A percentile compares a stretch with the other conserved stretches of the same genome.
Conservation (phyloP, 2,888 invertebrate species). For the Crepidodera aurea region DNA sequence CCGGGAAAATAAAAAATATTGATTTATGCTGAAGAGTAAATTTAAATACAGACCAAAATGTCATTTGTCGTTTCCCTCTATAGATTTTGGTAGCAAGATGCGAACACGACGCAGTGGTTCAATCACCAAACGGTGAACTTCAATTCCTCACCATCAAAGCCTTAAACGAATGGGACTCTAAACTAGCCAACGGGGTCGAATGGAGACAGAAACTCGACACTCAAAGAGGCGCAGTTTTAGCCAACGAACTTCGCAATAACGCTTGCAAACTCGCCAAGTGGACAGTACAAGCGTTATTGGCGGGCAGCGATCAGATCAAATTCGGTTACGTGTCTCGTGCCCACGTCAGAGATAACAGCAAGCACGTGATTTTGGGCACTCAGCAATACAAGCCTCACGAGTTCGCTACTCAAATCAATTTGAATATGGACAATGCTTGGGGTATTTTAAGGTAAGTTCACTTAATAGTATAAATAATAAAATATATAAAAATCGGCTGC, state of each 20-base stretch:
- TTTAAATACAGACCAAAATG: no score
- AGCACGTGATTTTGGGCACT: slow-evolving; percentile 95
- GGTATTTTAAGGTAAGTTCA: slow-evolving; percentile 79
- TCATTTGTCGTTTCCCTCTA: no score
- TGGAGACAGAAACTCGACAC: slow-evolving; percentile 98
- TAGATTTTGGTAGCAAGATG: slow-evolving; percentile 82
- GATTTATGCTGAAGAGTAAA: no score
- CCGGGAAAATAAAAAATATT: no score
- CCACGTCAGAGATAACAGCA: slow-evolving; percentile 91
- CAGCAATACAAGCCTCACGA: slow-evolving; percentile 98
- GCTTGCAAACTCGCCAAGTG: slow-evolving; percentile 99
- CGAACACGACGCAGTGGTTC: slow-evolving; percentile 95
- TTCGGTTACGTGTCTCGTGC: slow-evolving; percentile 95
- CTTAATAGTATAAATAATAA: no score
- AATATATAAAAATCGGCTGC: no score
- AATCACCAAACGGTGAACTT: slow-evolving; percentile 84
- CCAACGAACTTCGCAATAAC: slow-evolving; percentile 97
- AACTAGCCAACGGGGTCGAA: slow-evolving; percentile 94
- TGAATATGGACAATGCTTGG: slow-evolving; percentile 99
- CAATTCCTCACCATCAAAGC: slow-evolving; percentile 97
- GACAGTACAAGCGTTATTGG: slow-evolving; percentile 93
- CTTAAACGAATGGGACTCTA: slow-evolving; percentile 98
- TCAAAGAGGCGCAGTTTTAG: slow-evolving; percentile 97
- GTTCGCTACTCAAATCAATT: slow-evolving; percentile 97
- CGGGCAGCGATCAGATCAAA: slow-evolving; percentile 97